Conservation (phyloP, 2,113 vertebrate species). For the Fukomys damarensis region DNA sequence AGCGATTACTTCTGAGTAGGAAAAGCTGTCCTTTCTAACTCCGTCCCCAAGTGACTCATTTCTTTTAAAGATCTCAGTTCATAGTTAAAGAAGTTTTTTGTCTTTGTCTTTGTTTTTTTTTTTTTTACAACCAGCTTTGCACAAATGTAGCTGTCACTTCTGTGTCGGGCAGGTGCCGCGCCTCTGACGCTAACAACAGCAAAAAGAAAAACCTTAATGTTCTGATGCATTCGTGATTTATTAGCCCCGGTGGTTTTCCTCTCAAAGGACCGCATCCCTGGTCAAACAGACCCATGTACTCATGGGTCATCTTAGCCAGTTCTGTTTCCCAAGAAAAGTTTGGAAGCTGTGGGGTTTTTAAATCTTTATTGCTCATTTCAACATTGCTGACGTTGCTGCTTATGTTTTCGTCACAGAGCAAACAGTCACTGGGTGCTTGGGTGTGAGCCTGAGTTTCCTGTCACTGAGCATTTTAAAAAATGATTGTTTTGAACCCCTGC, state of each 20-base stretch:
- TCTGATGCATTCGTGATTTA: no score
- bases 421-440: no score
- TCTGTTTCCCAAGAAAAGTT: conserved; percentile 39
- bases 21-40: not conserved
- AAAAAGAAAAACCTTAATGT: not conserved
- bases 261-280: not conserved
- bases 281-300: not conserved
- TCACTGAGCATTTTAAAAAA: not conserved
- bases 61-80: conserved; percentile 24
- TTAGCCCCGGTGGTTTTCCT: not conserved
- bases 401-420: not conserved
- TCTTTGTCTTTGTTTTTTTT: no score
- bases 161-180: not conserved
- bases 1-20: not conserved
- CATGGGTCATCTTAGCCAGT: no score
- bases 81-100: not conserved
- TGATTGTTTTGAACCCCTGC: not conserved
- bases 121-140: not conserved
- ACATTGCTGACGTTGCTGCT: not conserved
- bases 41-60: conserved; percentile 33
- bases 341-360: not conserved
- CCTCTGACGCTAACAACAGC: not conserved
- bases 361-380: not conserved
- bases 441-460: not conserved
- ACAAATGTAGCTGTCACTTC: not conserved